These are phyloP conservation scores for Chromis chromis DNA, from an alignment of 2,797 vertebrate species.

Conservation along the genomic window DNA sequence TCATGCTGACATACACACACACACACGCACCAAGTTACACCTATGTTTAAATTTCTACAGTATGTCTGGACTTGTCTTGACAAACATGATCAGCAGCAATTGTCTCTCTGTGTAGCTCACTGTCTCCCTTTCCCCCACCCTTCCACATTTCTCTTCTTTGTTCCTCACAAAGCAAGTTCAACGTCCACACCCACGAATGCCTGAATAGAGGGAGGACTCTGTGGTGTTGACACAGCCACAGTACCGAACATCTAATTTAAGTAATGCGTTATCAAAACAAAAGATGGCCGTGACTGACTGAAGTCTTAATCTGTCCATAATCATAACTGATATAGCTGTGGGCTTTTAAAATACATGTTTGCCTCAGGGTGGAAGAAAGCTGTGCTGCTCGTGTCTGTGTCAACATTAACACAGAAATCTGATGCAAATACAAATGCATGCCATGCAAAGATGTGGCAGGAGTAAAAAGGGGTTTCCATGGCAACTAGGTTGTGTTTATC, in stretches of 20 bases:
- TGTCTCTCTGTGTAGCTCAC: conserved; percentile 33
- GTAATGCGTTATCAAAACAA: conserved; percentile 26
- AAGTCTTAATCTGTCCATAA: not conserved
- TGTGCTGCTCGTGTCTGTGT: not conserved
- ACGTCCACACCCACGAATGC: conserved; percentile 53
- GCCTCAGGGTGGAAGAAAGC: conserved; percentile 2
- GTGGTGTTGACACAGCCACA: conserved; percentile 32
- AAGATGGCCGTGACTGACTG: conserved; percentile 18
- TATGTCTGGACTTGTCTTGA: conserved; percentile 61
- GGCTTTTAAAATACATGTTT: not conserved
- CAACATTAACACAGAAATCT: conserved; percentile 17
- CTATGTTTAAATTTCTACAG: conserved; percentile 31
- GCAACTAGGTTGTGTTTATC: conserved; percentile 67
- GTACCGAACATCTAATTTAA: conserved; percentile 21
- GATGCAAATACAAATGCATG: conserved; percentile 61
- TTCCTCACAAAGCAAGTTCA: conserved; percentile 54
- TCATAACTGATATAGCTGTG: conserved; percentile 8
- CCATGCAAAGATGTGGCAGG: conserved; percentile 55
- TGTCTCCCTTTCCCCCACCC: conserved; percentile 7
- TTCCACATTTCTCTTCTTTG: conserved; percentile 42
- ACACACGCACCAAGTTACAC: conserved; percentile 4
- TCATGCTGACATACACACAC: conserved; percentile 7
- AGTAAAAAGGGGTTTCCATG: conserved; percentile 47
- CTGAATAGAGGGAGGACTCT: conserved; percentile 43
- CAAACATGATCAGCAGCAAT: conserved; percentile 44